Evolutionary conservation across 1,140 invertebrate genomes (phyloP).

Genomic region (Rhopalosiphum padi): DNA sequence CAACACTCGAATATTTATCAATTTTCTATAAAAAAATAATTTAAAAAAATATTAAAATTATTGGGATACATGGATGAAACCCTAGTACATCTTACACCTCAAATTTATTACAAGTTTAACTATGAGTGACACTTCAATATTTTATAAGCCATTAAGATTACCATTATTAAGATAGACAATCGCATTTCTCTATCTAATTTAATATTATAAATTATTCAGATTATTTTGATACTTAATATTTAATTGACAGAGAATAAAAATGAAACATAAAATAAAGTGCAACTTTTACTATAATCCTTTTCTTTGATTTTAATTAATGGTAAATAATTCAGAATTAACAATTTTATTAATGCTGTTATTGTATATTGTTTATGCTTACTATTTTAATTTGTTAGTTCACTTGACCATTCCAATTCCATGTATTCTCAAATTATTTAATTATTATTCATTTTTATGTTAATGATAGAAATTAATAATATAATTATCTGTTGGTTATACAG

Average conservation of each 20-base stretch:
- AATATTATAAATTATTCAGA: neutral
- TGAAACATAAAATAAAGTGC: neutral
- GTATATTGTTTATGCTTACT: neutral
- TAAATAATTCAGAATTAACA: neutral
- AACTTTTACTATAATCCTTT: neutral
- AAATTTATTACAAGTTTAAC: neutral
- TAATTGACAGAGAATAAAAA: neutral
- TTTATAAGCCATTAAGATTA: neutral
- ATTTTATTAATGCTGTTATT: neutral
- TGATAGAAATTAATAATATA: neutral
- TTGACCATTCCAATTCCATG: neutral
- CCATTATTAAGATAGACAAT: neutral
- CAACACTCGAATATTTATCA: neutral
- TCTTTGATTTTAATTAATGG: neutral
- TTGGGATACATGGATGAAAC: neutral
- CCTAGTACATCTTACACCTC: neutral
- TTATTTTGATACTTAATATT: neutral
- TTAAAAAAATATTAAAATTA: too few species aligned
- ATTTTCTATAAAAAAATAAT: neutral
- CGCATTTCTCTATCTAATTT: neutral
- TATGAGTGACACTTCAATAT: neutral
- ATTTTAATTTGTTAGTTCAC: neutral
- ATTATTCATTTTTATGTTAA: neutral
- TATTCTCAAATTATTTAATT: neutral
- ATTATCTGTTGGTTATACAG: conserved; percentile 1